Evolutionary conservation across 2,113 vertebrate genomes (phyloP).

Genomic region (Paramormyrops kingsleyae): DNA sequence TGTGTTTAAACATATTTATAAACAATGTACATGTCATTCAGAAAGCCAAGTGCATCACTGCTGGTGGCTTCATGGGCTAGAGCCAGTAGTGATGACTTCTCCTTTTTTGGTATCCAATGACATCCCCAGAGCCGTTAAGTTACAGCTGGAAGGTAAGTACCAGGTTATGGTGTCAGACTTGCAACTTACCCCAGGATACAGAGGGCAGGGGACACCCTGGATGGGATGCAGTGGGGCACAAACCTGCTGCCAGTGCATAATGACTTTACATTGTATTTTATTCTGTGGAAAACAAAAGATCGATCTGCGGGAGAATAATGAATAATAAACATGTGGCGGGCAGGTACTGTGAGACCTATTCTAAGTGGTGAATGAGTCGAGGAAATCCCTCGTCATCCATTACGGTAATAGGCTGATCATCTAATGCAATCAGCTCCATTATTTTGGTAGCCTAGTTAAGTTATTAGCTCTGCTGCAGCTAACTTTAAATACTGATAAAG

Average conservation of each 20-base stretch:
- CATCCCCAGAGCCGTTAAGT: background rate
- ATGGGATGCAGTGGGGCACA: background rate
- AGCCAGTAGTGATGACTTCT: background rate
- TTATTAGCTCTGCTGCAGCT: background rate
- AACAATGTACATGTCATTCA: background rate
- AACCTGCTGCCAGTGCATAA: background rate
- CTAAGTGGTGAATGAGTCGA: background rate
- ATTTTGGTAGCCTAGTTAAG: background rate
- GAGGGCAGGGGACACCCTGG: background rate
- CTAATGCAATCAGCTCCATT: background rate
- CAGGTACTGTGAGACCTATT: background rate
- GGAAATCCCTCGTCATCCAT: background rate
- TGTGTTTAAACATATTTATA: background rate
- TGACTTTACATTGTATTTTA: background rate
- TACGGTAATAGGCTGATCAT: background rate
- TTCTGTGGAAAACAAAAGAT: background rate
- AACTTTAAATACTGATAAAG: background rate
- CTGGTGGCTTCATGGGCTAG: background rate
- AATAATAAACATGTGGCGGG: background rate
- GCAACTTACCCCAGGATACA: background rate
- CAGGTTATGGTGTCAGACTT: background rate
- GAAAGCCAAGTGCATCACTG: background rate
- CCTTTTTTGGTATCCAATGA: background rate
- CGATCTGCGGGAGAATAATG: background rate
- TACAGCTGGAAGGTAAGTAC: background rate